Evolutionary conservation across 2,888 invertebrate genomes (phyloP).

Genomic region (Drosophila antonietae): DNA sequence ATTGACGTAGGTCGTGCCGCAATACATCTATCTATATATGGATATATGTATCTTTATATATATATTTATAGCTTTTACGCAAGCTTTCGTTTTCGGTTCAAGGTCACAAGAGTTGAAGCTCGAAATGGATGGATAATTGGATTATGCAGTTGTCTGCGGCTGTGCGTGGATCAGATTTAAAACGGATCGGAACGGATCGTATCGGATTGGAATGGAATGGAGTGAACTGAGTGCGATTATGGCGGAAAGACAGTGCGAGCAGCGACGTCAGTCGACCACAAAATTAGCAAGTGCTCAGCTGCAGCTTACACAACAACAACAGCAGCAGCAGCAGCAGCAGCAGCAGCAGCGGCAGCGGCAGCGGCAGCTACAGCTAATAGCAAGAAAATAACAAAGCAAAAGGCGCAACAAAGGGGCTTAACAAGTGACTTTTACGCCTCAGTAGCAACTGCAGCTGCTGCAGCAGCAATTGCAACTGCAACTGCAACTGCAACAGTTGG

Average conservation of each 20-base stretch:
- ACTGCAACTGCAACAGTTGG: not conserved
- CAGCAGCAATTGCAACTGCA: not conserved
- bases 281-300: constrained; percentile 55
- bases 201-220: not conserved
- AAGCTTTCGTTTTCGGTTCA: constrained; percentile 37
- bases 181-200: constrained; percentile 16
- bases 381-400: constrained; percentile 12
- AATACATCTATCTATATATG: too few relatives aligned
- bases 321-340: constrained; percentile 6
- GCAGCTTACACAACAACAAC: constrained; percentile 55
- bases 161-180: constrained; percentile 14
- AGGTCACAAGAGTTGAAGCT: constrained; percentile 48
- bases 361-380: constrained; percentile 4
- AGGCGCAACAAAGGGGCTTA: constrained; percentile 20
- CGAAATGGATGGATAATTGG: constrained; percentile 22
- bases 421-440: constrained; percentile 36
- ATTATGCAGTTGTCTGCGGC: constrained; percentile 27
- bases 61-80: not conserved
- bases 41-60: too few relatives aligned
- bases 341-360: not conserved
- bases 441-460: constrained; percentile 17
- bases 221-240: not conserved
- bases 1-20: constrained; percentile 66
- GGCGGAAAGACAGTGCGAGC: constrained; percentile 16
- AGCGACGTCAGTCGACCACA: constrained; percentile 33